Evolutionary conservation across 2,888 invertebrate species (phyloP), one percentile per base, ranked within the genome.

Genomic region (Euplexia lucipara): DNA sequence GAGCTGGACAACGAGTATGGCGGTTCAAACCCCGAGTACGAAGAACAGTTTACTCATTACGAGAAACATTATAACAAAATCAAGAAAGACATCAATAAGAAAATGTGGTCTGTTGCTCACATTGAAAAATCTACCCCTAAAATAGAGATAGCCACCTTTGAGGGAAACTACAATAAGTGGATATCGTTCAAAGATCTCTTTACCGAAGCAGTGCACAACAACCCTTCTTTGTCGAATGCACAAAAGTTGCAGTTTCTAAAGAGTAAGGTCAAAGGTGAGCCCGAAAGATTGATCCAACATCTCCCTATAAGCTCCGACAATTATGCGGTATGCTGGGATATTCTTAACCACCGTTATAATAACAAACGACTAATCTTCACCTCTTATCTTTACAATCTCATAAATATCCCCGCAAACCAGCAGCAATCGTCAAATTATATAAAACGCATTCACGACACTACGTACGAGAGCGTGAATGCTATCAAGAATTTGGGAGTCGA

Each of bases 161-260:
- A 22, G 22, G 22, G 44, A 22, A 22, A 5, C 22, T 51, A 49
- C 5, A 26, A 2, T 7, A 14, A n/a, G 22, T 51, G 8, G 8
- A 10, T 35, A 44, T 34, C 22, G 2, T 37, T 39, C 18, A n/a
- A 9, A 12, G 4, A 18, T 39, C 20, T 20, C 4, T 18, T 42
- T 18, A 18, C 18, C 2, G 20, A 18, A 20, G 8, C 1, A 20
- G 20, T 20, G 4, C 10, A 8, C 20, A 18, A 10, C 10, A 42
- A 42, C 0, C 12, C 10, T 3, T 32, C n/a, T 9, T 16, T 18
- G n/a, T 26, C 26, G 5, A 26, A 26, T 5, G 49, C 49, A 9
- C 49, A 35, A 14, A 51, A 51, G 5, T 35, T 51, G 51, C 35
- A 51, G 10, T 51, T 51, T 5, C 51, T 51, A 1, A 49, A 51